phyloP scores from a whole-genome alignment of 2,113 vertebrate species.

The Pollimyrus isidori region DNA sequence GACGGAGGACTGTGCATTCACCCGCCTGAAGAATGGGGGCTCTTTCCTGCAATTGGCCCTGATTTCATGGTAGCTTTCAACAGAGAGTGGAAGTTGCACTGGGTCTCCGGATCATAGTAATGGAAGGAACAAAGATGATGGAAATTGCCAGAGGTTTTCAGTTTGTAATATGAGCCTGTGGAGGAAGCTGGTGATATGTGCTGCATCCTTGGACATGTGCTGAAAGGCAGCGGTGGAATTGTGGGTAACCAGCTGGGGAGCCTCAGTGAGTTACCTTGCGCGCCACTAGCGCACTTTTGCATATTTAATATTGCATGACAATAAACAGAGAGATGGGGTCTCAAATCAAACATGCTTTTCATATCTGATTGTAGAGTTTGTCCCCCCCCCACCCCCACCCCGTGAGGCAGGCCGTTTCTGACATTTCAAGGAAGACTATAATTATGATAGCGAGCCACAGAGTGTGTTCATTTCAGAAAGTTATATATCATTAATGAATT shows the following conservation, averaged over 20 bases:
- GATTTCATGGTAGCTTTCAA: not conserved
- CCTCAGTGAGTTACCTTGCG: constrained; percentile 22
- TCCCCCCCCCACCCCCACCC: not conserved
- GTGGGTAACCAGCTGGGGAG: constrained; percentile 32
- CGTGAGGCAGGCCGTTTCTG: constrained; percentile 33
- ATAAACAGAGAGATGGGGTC: constrained; percentile 27
- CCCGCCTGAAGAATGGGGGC: not conserved
- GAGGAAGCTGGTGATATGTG: not conserved
- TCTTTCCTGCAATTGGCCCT: not conserved
- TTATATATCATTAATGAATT: constrained; percentile 32
- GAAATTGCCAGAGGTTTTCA: not conserved
- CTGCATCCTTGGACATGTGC: not conserved
- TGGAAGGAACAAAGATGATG: constrained; percentile 4
- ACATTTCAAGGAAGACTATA: constrained; percentile 24
- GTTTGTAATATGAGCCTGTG: not conserved
- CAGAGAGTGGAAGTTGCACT: not conserved
- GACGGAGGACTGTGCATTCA: not conserved
- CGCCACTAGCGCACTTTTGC: constrained; percentile 12
- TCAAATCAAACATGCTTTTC: constrained; percentile 25
- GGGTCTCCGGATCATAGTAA: not conserved
- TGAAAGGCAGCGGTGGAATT: not conserved
- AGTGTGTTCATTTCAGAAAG: constrained; percentile 15
- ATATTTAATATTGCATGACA: constrained; percentile 36
- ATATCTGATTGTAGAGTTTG: constrained; percentile 21
- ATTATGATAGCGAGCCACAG: constrained; percentile 15